phyloP scores from a whole-genome alignment of 1,140 invertebrate genomes.

The Drosophila tropicalis region DNA sequence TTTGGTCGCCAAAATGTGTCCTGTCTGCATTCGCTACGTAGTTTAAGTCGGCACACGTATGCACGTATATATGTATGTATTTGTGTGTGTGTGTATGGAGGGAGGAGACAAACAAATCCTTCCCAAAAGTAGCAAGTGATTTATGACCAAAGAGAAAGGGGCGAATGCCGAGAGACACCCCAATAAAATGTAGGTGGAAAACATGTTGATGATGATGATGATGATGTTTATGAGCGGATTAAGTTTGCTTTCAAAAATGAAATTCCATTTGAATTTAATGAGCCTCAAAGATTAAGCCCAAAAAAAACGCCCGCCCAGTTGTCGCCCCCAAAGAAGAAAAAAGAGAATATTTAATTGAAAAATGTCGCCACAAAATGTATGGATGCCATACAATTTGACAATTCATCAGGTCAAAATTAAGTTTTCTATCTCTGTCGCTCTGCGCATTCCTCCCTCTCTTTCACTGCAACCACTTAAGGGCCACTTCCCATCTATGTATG shows the following conservation, averaged over 20 bases:
- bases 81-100: too few relatives aligned
- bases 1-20: slow-evolving; percentile 24
- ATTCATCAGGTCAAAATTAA: slow-evolving; percentile 41
- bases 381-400: slow-evolving; percentile 50
- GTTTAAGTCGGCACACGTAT: slow-evolving; percentile 14
- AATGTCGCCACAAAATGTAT: slow-evolving; percentile 42
- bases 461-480: slow-evolving; percentile 45
- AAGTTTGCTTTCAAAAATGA: slow-evolving; percentile 41
- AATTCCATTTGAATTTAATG: slow-evolving; percentile 62
- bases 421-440: too few relatives aligned
- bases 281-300: slow-evolving; percentile 37
- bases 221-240: slow-evolving; percentile 61
- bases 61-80: not conserved
- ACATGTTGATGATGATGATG: not conserved
- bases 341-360: slow-evolving; percentile 51
- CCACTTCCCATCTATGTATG: slow-evolving; percentile 24
- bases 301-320: not conserved
- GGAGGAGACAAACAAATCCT: slow-evolving; percentile 3
- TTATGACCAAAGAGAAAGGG: slow-evolving; percentile 32
- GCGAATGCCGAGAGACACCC: not conserved
- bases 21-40: slow-evolving; percentile 14
- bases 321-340: slow-evolving; percentile 1
- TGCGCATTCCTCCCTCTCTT: not conserved
- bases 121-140: slow-evolving; percentile 34
- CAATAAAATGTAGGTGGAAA: slow-evolving; percentile 14